phyloP scores from a whole-genome alignment of 2,888 invertebrate genomes.

The Stramonita haemastoma region DNA sequence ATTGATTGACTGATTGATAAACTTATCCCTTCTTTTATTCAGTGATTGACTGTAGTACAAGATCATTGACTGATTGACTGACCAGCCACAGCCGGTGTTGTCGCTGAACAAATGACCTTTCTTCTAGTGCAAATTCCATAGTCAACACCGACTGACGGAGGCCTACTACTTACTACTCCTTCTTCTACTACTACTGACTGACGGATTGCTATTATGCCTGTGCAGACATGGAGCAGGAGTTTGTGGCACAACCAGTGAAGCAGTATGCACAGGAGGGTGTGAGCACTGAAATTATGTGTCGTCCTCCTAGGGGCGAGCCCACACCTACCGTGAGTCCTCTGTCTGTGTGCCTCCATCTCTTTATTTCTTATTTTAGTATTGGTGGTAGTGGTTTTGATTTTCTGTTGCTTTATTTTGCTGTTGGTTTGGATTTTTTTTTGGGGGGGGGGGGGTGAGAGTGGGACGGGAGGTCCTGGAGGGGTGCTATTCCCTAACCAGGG shows the following conservation, averaged over 20 bases:
- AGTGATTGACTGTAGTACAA: background rate
- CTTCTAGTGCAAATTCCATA: no score
- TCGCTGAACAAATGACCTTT: no score
- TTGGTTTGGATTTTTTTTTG: no score
- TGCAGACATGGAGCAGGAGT: constrained; percentile 40
- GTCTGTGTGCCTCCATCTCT: background rate
- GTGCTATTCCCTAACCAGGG: no score
- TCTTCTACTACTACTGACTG: background rate
- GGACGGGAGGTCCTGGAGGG: no score
- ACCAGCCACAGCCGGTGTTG: no score
- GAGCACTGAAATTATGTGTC: constrained; percentile 40
- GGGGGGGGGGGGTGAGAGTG: no score
- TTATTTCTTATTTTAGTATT: no score
- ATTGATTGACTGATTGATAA: background rate
- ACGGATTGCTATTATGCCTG: background rate
- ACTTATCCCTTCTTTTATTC: background rate
- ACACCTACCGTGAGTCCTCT: constrained; percentile 44
- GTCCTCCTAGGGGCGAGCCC: constrained; percentile 44
- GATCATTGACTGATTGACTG: background rate
- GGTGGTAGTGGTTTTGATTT: no score
- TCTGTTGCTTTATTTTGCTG: no score
- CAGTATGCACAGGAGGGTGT: constrained; percentile 10
- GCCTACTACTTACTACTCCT: no score
- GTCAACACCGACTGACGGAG: no score
- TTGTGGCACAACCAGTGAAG: constrained; percentile 40